Base-by-base conservation (phyloP, 2,113 vertebrate species). In the Brachionichthys hirsutus region DNA sequence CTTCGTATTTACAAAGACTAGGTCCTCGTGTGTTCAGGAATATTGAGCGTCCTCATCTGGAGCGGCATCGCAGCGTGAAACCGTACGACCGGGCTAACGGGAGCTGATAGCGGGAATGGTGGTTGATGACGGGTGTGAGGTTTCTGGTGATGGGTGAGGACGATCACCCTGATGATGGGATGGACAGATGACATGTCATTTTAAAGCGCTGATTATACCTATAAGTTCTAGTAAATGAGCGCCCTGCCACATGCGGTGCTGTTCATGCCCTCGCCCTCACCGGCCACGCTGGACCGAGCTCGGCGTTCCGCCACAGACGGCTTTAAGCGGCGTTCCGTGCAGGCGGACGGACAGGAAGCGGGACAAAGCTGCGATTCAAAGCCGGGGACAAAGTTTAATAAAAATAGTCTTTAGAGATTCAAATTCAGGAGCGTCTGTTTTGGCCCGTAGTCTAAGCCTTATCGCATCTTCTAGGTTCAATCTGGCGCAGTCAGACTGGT, bases 271-370 rank as follows among this genome's bases (percentile, higher is more conserved):
- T 63, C 47, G 52, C 41, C 59, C 46, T 73, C 34, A 40, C 7
- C 73, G 67, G 70, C 53, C 60, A 56, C 57, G 44, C 53, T 67
- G 53, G 61, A 45, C 61, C 67, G 43, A 59, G 54, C 77, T 84
- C 80, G 80, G 82, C 84, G 73, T 35, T 79, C 63, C 75, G 63
- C 66, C 68, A 59, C 50, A 74, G 62, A 82, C 82, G 73, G 84
- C 77, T 78, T 80, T 60, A 73, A n/a, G 58, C 64, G 45, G 73
- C 54, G 55, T 16, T 76, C 54, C 82, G 75, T 62, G 55, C 61
- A 85, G 77, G 67, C 77, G 70, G 46, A 36, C 36, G 20, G 54
- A 18, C 54, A 62, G 53, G 46, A 52, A 55, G 41, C 69, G 50
- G 73, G 65, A 50, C 35, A 11, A 55, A 75, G 42, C 73, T 77